phyloP scores from a whole-genome alignment of 1,140 invertebrate genomes.

The Leguminivora glycinivorella region DNA sequence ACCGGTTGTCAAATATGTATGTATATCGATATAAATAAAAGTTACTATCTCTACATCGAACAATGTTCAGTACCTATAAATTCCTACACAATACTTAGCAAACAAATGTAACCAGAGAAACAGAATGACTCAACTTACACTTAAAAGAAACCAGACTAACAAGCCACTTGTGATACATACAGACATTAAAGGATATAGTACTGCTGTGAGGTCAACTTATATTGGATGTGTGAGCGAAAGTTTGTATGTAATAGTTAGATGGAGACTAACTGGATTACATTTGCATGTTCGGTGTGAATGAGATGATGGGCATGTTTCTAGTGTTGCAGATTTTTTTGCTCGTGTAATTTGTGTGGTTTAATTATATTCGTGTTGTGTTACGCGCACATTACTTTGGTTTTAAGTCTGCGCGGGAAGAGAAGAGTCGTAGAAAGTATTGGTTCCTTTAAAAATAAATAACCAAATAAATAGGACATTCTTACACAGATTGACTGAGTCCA shows the following conservation, averaged over 20 bases:
- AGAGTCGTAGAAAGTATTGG: too few species aligned
- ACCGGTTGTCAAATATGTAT: too few species aligned
- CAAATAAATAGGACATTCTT: too few species aligned
- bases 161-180: neutral
- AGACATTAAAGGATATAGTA: neutral
- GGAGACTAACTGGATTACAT: slow-evolving; percentile 21
- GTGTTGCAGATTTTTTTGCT: slow-evolving; percentile 13
- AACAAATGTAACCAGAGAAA: slow-evolving; percentile 18
- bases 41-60: neutral
- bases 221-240: slow-evolving; percentile 2
- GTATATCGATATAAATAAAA: too few species aligned
- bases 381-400: too few species aligned
- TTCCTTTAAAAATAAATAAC: too few species aligned
- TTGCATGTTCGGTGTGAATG: slow-evolving; percentile 11
- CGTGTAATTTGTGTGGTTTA: neutral
- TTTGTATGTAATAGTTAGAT: slow-evolving; percentile 25
- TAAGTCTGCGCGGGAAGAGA: too few species aligned
- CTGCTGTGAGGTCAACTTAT: neutral
- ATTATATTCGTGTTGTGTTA: neutral
- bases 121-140: slow-evolving; percentile 14
- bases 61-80: neutral
- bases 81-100: neutral
- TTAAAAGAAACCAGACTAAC: neutral
- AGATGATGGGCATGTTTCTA: slow-evolving; percentile 5
- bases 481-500: too few species aligned